Evolutionary conservation across 1,140 invertebrate genomes (phyloP), one percentile per base, ranked within the genome.

Genomic region (Octopus sinensis): DNA sequence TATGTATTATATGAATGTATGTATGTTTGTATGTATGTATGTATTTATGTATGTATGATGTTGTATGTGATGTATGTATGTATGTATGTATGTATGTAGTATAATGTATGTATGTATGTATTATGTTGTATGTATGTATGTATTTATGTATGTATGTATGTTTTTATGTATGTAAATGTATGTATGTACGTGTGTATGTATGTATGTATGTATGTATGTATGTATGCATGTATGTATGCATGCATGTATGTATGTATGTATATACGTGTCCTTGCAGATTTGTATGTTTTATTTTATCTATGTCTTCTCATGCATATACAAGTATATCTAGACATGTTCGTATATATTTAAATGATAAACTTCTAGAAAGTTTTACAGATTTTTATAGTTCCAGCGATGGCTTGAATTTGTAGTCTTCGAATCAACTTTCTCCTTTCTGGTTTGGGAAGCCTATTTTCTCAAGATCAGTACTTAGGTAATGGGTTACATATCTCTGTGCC

Each of bases 1-100:
- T 83, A 73, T 81, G 80, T 83, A 73, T 83, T n/a, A 68, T 83
- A 81, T 83, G 53, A 81, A 79, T 83, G 62, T 83, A 73, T 83
- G 80, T 81, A 75, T 82, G 79, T 80, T 4, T 80, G 30, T 80
- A 76, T 80, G 71, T 80, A 80, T 80, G 71, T 80, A 53, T 82
- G 82, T 82, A 54, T 82, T 54, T 81, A 78, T 83, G 62, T 81
- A 56, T 83, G 56, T 81, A 62, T 81, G 52, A n/a, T n/a, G n/a
- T n/a, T n/a, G n/a, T n/a, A n/a, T n/a, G n/a, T n/a, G 78, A 81
- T 83, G 51, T 80, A 78, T 83, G 79, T 77, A 68, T 83, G 52
- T 77, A 78, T 80, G 62, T 77, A 68, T 83, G 68, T 81, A 68
- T 83, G 76, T 81, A 78, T 83, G 53, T n/a, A n/a, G n/a, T n/a